Evolutionary conservation across 1,140 invertebrate genomes (phyloP).

Genomic region (honey bee (Apis mellifera)): DNA sequence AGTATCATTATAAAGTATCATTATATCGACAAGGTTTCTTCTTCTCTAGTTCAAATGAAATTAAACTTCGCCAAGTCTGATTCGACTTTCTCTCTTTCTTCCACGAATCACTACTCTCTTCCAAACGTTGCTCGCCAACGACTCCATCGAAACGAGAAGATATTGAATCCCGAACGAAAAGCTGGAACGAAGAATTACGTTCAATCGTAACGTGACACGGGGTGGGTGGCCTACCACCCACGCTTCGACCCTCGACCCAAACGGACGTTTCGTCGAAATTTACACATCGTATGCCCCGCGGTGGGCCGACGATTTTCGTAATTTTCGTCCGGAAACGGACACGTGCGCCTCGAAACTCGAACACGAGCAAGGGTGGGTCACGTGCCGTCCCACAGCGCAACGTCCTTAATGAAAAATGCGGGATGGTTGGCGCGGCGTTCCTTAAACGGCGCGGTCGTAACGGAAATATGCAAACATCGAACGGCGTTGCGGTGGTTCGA

Average conservation of each 20-base stretch:
- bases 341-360: constrained; percentile 29
- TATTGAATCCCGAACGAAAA: constrained; percentile 19
- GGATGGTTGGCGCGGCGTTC: constrained; percentile 1
- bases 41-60: no score
- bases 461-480: constrained; percentile 29
- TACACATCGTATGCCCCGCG: constrained; percentile 67
- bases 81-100: no score
- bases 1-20: no score
- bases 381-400: constrained; percentile 29
- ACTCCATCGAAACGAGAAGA: background rate
- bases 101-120: no score
- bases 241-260: background rate
- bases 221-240: constrained; percentile 1
- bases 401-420: constrained; percentile 48
- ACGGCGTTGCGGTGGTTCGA: background rate
- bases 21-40: no score
- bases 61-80: no score
- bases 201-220: background rate
- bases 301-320: constrained; percentile 52
- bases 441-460: background rate
- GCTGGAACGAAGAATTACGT: constrained; percentile 40
- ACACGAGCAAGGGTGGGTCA: constrained; percentile 43
- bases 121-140: no score
- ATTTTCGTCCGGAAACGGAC: constrained; percentile 41
- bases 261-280: constrained; percentile 65